Evolutionary conservation across 1,140 invertebrate genomes (phyloP), one percentile per base, ranked within the genome.

Genomic region (Patella vulgata): DNA sequence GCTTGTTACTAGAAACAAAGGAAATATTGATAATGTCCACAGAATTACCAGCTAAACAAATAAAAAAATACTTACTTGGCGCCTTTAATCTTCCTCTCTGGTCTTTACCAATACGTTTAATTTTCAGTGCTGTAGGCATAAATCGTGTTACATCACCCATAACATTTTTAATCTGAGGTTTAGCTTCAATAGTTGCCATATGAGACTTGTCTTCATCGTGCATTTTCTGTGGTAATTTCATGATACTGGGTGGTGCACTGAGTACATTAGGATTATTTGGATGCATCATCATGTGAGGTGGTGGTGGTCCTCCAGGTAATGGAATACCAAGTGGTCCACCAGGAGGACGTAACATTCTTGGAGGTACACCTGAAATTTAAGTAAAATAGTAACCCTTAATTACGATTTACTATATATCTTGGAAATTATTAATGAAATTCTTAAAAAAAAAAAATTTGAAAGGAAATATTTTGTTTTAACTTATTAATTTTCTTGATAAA

Each of bases 141-240:
- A 99, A 98, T 69, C 95, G 86, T 0, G 96, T 98, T 0, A 98
- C 92, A 84, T 98, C 96, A 0, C 94, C 95, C 63, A 93, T 94
- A 9, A 97, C 86, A 86, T 96, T 97, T 75, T 87, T 88, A 57
- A 98, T 96, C 86, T 97, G 94, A 1, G 95, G 95, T 82, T 97
- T 97, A 0, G 95, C 95, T 74, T 93, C 93, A 67, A 98, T 97
- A 0, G 90, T 92, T 0, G 93, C 93, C 23, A 90, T 60, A 87
- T 62, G 89, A 86, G 78, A 90, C 87, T 73, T 77, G 1, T 66
- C 63, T 1, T 47, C 53, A 30, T 33, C 50, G 62, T 55, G 31
- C 30, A 68, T 53, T 46, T 79, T 76, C 60, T 71, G 72, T 33
- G 79, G 77, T 1, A 72, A 75, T 51, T 81, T 89, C 72, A 94